phyloP scores from a whole-genome alignment of 2,113 vertebrate genomes.

The Albula goreensis region DNA sequence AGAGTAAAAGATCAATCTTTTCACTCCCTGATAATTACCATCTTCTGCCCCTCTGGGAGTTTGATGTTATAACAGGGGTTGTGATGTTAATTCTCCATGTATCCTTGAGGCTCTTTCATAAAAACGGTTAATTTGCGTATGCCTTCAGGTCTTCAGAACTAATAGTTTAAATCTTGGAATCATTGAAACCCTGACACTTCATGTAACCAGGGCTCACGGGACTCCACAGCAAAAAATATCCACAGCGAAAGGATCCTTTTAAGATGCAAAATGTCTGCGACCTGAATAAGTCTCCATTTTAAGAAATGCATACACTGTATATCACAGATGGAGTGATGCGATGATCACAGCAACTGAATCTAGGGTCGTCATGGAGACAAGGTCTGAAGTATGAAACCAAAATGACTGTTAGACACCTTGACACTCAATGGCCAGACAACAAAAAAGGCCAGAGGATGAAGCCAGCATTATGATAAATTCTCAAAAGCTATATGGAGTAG shows the following conservation, averaged over 20 bases:
- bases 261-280: slow-evolving; percentile 2
- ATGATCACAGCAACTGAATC: not conserved
- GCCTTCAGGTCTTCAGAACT: slow-evolving; percentile 24
- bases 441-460: slow-evolving; percentile 5
- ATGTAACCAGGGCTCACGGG: not conserved
- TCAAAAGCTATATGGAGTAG: not conserved
- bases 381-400: not conserved
- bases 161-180: not conserved
- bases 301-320: slow-evolving; percentile 2
- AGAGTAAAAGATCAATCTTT: slow-evolving; percentile 21
- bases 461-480: not conserved
- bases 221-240: not conserved
- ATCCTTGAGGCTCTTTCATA: slow-evolving; percentile 32
- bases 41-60: slow-evolving; percentile 7
- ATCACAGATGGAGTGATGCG: not conserved
- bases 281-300: not conserved
- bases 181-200: not conserved
- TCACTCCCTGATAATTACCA: slow-evolving; percentile 22
- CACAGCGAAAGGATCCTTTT: not conserved
- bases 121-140: slow-evolving; percentile 27
- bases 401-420: not conserved
- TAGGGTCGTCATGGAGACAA: slow-evolving; percentile 17
- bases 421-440: not conserved
- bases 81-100: slow-evolving; percentile 39
- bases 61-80: slow-evolving; percentile 36